phyloP scores from a whole-genome alignment of 2,888 invertebrate species.

The Metellina segmentata region DNA sequence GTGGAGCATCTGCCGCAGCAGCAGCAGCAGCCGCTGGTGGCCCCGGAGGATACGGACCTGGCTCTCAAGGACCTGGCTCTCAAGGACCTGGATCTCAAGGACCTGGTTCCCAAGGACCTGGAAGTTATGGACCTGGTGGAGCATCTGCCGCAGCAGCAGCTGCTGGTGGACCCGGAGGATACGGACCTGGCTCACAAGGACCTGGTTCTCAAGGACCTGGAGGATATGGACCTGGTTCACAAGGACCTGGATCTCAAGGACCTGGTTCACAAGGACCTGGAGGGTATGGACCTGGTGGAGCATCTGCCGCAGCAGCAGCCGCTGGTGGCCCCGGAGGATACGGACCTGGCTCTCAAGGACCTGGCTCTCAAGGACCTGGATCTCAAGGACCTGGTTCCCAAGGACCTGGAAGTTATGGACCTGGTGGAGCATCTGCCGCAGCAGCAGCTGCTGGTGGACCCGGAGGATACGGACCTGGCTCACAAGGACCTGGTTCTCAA shows the following conservation, averaged over 20 bases:
- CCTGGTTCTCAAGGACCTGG: not conserved
- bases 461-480: not conserved
- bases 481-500: no score
- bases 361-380: no score
- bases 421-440: not conserved
- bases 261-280: not conserved
- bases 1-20: not conserved
- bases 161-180: not conserved
- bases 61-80: not conserved
- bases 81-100: no score
- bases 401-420: no score
- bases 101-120: not conserved
- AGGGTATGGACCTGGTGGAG: not conserved
- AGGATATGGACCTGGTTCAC: not conserved
- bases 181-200: not conserved
- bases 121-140: not conserved
- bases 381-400: no score
- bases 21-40: not conserved
- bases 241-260: not conserved
- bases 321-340: not conserved
- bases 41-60: slow-evolving; percentile 4
- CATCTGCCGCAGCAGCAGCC: slow-evolving; percentile 1
- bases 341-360: not conserved
- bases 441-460: not conserved
- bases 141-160: not conserved